A percentile compares a stretch with the other conserved stretches of the same genome.
phyloP scores from a whole-genome alignment of 2,113 vertebrate species.

The Rhabdornis inornatus region DNA sequence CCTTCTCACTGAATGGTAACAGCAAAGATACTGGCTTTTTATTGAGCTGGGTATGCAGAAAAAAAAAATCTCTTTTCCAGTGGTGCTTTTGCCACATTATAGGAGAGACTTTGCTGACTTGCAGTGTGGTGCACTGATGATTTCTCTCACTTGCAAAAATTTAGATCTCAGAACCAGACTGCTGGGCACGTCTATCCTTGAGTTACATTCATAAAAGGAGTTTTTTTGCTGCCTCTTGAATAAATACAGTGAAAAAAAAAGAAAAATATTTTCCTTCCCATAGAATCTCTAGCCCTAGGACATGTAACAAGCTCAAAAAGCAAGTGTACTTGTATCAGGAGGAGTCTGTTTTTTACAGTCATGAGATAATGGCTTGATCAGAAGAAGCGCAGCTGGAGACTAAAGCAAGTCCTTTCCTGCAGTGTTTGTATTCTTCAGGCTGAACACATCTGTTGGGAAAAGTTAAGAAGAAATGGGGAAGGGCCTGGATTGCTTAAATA shows the following conservation, averaged over 20 bases:
- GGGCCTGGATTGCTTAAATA: neutral
- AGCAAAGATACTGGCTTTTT: neutral
- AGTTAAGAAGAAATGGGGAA: neutral
- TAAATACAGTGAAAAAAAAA: neutral
- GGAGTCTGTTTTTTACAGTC: neutral
- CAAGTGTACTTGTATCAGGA: fast-evolving
- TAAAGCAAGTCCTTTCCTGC: neutral
- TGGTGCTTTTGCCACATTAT: neutral
- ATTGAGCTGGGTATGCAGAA: neutral
- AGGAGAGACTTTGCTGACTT: neutral
- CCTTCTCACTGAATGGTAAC: neutral
- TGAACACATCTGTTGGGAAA: neutral
- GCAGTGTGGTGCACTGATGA: fast-evolving
- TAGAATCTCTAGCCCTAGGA: neutral
- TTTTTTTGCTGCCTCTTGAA: neutral
- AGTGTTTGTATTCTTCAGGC: neutral
- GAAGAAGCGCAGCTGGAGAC: neutral
- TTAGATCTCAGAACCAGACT: neutral
- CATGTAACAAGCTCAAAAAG: neutral
- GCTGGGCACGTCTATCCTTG: fast-evolving
- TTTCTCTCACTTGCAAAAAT: neutral
- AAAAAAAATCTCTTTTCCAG: neutral
- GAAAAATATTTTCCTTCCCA: neutral
- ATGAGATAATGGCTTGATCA: neutral
- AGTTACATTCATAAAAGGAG: neutral